These are phyloP conservation scores for Pongo abelii DNA, from an alignment of 2,113 vertebrate species.

Conservation along the genomic window DNA sequence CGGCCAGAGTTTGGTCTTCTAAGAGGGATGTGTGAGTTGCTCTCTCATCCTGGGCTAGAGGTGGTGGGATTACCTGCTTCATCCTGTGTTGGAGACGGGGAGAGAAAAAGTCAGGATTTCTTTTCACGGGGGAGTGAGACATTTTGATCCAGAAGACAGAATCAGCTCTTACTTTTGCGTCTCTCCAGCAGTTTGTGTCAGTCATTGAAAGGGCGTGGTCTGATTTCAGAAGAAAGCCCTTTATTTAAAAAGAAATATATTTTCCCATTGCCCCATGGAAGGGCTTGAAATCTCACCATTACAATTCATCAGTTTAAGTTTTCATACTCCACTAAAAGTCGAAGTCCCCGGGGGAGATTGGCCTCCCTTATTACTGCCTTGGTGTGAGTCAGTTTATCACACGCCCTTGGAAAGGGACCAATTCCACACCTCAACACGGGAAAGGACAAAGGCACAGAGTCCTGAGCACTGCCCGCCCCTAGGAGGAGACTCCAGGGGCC, in stretches of 20 bases:
- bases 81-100: neutral
- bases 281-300: neutral
- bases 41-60: neutral
- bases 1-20: neutral
- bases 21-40: neutral
- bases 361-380: neutral
- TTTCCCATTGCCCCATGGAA: neutral
- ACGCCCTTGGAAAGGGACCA: neutral
- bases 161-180: neutral
- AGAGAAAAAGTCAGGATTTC: conserved; percentile 11
- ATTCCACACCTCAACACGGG: neutral
- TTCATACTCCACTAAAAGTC: conserved; percentile 41
- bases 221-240: neutral
- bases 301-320: conserved; percentile 31
- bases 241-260: conserved; percentile 17
- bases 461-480: neutral
- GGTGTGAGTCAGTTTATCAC: neutral
- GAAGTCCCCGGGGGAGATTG: neutral
- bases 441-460: neutral
- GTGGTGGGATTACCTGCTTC: neutral
- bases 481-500: neutral
- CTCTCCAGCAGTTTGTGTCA: neutral
- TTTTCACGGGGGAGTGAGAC: neutral
- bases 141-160: conserved; percentile 33
- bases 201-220: conserved; percentile 25